Evolutionary conservation across 2,797 vertebrate species (phyloP), one percentile per base, ranked within the genome.

Genomic region (Thripadectes ignobilis): DNA sequence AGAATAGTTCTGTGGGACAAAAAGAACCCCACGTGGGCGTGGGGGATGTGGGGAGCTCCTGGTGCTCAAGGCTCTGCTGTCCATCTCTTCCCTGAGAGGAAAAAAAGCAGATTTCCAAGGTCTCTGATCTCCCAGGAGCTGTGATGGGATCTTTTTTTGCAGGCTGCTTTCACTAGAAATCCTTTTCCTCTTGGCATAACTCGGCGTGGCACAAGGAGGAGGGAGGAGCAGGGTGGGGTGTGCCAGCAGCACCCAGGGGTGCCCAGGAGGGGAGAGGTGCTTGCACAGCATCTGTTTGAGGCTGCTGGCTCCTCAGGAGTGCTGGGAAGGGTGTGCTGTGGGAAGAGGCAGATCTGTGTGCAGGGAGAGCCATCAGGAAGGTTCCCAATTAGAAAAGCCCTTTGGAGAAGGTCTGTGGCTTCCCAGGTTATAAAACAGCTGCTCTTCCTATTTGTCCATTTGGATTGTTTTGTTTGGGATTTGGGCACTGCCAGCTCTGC

Each of bases 301-400:
- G 62, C 62, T 92, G 38, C n/a, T 26, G 15, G 11, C 48, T 90
- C 66, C 43, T 48, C 57, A 26, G 59, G n/a, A 39, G 15, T 12
- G 4, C n/a, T 2, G 10, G n/a, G 32, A 5, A 5, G 14, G 1
- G 1, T 14, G 29, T 17, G 36, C 14, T 24, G 7, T 2, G 10
- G n/a, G 32, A 54, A 20, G 45, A 73, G 74, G 36, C 30, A 41
- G 68, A 68, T 45, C n/a, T 66, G 46, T 27, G 9, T 14, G 43
- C 41, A 68, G 65, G 72, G 57, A 41, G 24, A 72, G 36, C 62
- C 16, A 5, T 10, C 5, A 12, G 49, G n/a, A 63, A 59, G 27
- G 49, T n/a, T 7, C 12, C 39, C 26, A 54, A 80, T 51, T 65
- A n/a, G 43, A 76, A 34, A 58, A 10, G 14, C 57, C 39, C 29